Conservation (phyloP, 2,797 vertebrate genomes). For the Hybognathus amarus region DNA sequence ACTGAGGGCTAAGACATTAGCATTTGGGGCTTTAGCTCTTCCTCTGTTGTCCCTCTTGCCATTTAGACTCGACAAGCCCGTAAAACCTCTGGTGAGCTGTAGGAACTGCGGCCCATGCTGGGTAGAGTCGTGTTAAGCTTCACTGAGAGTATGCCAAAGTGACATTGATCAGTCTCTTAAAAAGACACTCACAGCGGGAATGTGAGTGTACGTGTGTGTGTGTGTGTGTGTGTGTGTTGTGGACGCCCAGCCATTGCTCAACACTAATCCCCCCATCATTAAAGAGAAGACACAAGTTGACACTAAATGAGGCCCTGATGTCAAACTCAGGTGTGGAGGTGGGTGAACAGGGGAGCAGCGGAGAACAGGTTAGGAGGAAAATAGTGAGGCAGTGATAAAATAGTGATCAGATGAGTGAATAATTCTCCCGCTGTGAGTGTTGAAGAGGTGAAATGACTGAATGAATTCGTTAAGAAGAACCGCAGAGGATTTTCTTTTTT, state of each 20-base stretch:
- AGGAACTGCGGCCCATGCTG: constrained; percentile 45
- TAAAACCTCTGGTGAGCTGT: constrained; percentile 44
- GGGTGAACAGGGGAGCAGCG: neutral
- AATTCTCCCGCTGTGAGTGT: neutral
- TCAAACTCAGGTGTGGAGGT: constrained; percentile 44
- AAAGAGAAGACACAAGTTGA: constrained; percentile 64
- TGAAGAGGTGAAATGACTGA: constrained; percentile 61
- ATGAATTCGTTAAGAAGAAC: neutral
- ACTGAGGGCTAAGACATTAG: constrained; percentile 18
- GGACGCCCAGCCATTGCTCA: constrained; percentile 22
- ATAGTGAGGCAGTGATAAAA: neutral
- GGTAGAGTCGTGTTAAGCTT: constrained; percentile 34
- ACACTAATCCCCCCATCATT: constrained; percentile 55
- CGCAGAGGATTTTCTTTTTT: constrained; percentile 36
- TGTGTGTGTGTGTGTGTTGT: constrained; percentile 30
- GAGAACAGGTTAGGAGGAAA: constrained; percentile 60
- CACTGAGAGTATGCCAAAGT: constrained; percentile 52
- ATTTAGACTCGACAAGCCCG: constrained; percentile 14
- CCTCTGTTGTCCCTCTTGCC: constrained; percentile 23
- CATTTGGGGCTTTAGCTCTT: constrained; percentile 1
- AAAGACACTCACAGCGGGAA: constrained; percentile 37
- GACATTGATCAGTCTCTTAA: constrained; percentile 58
- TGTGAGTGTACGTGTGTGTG: constrained; percentile 42
- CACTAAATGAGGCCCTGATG: constrained; percentile 69
- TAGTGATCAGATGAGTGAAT: neutral